phyloP scores from a whole-genome alignment of 92 coral and sea anemone genomes.

The Pocillopora grandis region DNA sequence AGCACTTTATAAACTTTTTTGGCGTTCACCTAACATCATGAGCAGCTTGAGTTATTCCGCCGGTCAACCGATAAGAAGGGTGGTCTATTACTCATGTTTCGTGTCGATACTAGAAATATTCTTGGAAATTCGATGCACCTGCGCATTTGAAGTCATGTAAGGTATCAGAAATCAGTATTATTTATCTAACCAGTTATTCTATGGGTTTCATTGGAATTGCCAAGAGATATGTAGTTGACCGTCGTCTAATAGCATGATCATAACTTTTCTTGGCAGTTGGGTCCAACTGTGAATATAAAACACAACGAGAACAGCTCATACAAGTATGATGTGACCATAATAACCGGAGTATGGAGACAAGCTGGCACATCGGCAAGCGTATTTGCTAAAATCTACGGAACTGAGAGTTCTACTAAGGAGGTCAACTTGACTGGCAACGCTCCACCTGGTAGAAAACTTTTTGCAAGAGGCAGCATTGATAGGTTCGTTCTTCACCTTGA shows the following conservation, averaged over 20 bases:
- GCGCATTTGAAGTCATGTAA: no score
- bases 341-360: slow-evolving; percentile 82
- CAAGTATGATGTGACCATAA: slow-evolving; percentile 61
- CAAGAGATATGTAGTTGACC: background rate
- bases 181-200: no score
- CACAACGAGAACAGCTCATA: slow-evolving; percentile 30
- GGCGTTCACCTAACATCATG: no score
- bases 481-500: slow-evolving; percentile 59
- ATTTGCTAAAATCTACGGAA: slow-evolving; percentile 66
- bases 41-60: no score
- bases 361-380: slow-evolving; percentile 81
- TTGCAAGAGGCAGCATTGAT: slow-evolving; percentile 80
- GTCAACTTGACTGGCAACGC: slow-evolving; percentile 63
- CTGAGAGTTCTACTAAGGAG: slow-evolving; percentile 59
- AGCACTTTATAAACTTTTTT: no score
- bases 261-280: slow-evolving; percentile 6
- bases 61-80: no score
- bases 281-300: slow-evolving; percentile 10
- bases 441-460: slow-evolving; percentile 57
- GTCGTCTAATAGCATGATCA: background rate
- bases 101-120: no score
- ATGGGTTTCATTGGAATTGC: no score
- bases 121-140: no score
- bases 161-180: no score
- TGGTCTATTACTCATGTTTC: no score